Evolutionary conservation across 2,888 invertebrate genomes (phyloP).

Genomic region (Tachina fera): DNA sequence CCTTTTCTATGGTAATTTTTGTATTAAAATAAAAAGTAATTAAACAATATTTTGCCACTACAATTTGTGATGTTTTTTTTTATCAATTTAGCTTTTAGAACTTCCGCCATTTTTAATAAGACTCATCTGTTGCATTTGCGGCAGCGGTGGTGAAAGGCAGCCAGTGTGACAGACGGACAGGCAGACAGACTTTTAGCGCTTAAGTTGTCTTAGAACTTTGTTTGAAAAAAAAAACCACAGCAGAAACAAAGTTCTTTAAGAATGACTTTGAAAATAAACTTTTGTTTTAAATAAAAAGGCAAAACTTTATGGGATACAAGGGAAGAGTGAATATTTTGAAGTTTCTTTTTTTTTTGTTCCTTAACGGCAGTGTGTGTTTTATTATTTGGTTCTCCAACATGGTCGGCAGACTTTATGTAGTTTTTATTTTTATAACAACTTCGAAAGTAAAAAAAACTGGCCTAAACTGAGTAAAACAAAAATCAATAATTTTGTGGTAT

Average conservation of each 20-base stretch:
- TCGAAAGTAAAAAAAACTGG: conserved; percentile 29
- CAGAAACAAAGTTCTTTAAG: conserved; percentile 54
- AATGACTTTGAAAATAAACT: conserved; percentile 72
- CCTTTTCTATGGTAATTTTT: not conserved
- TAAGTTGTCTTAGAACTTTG: conserved; percentile 58
- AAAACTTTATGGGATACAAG: conserved; percentile 50
- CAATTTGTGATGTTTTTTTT: not conserved
- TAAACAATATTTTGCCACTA: conserved; percentile 38
- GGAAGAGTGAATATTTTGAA: conserved; percentile 58
- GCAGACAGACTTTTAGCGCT: conserved; percentile 45
- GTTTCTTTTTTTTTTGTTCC: conserved; percentile 46
- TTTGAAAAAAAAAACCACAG: not conserved
- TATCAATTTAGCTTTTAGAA: conserved; percentile 6
- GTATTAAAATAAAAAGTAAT: conserved; percentile 43
- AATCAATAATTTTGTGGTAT: conserved; percentile 55
- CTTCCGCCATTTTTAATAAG: conserved; percentile 55
- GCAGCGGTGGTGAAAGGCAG: conserved; percentile 29
- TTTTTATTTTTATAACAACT: conserved; percentile 28
- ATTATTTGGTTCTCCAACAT: conserved; percentile 46
- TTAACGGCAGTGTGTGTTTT: conserved; percentile 5
- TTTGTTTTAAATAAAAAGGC: conserved; percentile 66
- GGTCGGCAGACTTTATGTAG: conserved; percentile 59
- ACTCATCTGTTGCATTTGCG: conserved; percentile 65
- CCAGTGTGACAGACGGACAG: not conserved
- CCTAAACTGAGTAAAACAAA: conserved; percentile 58